Evolutionary conservation across 2,797 vertebrate species (phyloP), one percentile per base, ranked within the genome.

Genomic region (Florisuga fusca): DNA sequence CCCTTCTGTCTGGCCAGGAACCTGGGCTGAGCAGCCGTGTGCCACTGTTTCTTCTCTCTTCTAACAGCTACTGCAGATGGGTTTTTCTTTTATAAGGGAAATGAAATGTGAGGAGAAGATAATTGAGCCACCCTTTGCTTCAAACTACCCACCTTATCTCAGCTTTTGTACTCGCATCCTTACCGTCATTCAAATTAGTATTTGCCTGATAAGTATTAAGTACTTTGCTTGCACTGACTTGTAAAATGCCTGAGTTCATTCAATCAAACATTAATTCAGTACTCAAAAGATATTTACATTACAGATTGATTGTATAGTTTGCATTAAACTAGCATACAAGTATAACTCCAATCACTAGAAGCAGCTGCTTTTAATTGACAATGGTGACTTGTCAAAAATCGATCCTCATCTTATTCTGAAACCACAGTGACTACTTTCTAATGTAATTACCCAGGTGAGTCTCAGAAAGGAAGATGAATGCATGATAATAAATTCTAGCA

Each of bases 381-480:
- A 69, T 91, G 59, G 31, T 73, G 91, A 93, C 86, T 89, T 85
- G 79, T 94, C 94, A 96, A 86, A 94, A 96, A 96, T 79, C 62
- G 89, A 96, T 93, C 79, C 79, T 94, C 85, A 73, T 95, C 89
- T 93, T 97, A 95, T 96, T 96, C 94, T 91, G 94, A 95, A 98
- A 89, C 96, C 75, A 80, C 93, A 96, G 96, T 89, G 92, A 96
- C 86, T 95, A 91, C 94, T 95, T 97, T 96, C 97, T 98, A 96
- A 98, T 98, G 96, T 97, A 98, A 98, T 98, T 98, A 98, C 97
- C 95, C 93, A 95, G 92, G 87, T 90, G 93, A 97, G 87, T 97
- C 82, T 94, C 96, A 96, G 96, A 97, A 95, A 97, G 94, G 95
- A 82, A 91, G 57, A 92, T 45, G 95, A 97, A 96, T 98, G 96